Evolutionary conservation across 2,888 invertebrate genomes (phyloP).

Genomic region (Trichopoda pennipes): DNA sequence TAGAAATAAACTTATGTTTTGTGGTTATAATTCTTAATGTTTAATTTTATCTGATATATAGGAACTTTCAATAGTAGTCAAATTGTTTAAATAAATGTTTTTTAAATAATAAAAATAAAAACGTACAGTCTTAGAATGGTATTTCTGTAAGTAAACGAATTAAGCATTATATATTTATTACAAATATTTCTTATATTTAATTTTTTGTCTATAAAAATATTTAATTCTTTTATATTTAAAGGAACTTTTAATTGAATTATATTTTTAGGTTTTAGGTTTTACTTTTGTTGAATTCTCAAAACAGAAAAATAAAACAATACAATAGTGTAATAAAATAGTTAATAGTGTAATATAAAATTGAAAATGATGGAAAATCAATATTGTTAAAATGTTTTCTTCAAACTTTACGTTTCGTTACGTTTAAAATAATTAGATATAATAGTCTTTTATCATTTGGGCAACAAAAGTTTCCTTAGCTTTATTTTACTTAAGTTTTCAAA

Average conservation of each 20-base stretch:
- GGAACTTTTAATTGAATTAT: constrained; percentile 55
- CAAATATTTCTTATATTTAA: constrained; percentile 38
- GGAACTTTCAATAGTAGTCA: constrained; percentile 64
- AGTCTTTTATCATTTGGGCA: too few species aligned
- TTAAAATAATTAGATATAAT: too few species aligned
- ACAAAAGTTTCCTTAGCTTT: too few species aligned
- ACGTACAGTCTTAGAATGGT: constrained; percentile 58
- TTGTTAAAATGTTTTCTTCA: background rate
- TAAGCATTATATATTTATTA: constrained; percentile 15
- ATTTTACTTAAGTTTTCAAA: too few species aligned
- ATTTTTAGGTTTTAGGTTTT: constrained; percentile 44
- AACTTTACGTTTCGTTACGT: too few species aligned
- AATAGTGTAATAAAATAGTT: constrained; percentile 42
- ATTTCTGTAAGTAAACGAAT: constrained; percentile 52
- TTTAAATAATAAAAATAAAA: constrained; percentile 45
- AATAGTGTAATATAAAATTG: constrained; percentile 35
- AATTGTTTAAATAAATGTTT: constrained; percentile 51
- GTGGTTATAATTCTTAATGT: constrained; percentile 47
- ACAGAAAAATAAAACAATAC: background rate
- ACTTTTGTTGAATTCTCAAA: constrained; percentile 24
- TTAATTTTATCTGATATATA: constrained; percentile 62
- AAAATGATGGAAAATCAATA: background rate
- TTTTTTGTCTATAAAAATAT: constrained; percentile 67
- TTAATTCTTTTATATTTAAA: constrained; percentile 61
- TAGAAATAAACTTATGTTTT: constrained; percentile 50